Evolutionary conservation across 2,888 invertebrate genomes (phyloP).

Genomic region (Charanyca ferruginea): DNA sequence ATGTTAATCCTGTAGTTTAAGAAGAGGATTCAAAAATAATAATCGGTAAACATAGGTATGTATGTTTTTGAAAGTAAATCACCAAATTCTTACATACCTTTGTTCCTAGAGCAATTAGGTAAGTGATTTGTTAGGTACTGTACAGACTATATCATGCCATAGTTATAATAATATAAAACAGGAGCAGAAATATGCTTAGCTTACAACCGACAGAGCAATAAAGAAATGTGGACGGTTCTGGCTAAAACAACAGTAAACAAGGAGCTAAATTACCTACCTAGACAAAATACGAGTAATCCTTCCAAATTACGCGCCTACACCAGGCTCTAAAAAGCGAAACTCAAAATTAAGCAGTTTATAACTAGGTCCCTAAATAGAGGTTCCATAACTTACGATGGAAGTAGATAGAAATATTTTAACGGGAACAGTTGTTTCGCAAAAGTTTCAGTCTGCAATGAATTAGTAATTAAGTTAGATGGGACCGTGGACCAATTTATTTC

Average conservation of each 20-base stretch:
- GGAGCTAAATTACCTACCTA: neutral
- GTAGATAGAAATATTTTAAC: constrained; percentile 65
- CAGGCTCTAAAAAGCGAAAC: constrained; percentile 18
- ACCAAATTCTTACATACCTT: no score
- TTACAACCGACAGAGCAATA: neutral
- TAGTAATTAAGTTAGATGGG: constrained; percentile 75
- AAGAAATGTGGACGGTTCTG: neutral
- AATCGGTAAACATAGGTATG: no score
- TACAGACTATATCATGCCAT: neutral
- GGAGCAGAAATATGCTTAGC: neutral
- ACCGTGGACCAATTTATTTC: constrained; percentile 64
- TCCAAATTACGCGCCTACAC: constrained; percentile 29
- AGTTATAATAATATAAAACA: constrained; percentile 2
- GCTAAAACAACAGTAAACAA: constrained; percentile 27
- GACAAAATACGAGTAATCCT: constrained; percentile 26
- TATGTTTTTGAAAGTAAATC: no score
- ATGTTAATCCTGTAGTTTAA: neutral
- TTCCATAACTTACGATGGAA: constrained; percentile 48
- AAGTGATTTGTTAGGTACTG: neutral
- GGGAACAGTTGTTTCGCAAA: constrained; percentile 75
- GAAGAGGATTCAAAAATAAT: neutral
- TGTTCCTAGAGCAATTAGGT: neutral
- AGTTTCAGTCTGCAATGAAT: constrained; percentile 80
- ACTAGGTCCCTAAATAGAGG: constrained; percentile 40
- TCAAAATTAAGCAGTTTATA: constrained; percentile 47